Conservation (phyloP, 2,113 vertebrate species). For the Microcebus murinus region DNA sequence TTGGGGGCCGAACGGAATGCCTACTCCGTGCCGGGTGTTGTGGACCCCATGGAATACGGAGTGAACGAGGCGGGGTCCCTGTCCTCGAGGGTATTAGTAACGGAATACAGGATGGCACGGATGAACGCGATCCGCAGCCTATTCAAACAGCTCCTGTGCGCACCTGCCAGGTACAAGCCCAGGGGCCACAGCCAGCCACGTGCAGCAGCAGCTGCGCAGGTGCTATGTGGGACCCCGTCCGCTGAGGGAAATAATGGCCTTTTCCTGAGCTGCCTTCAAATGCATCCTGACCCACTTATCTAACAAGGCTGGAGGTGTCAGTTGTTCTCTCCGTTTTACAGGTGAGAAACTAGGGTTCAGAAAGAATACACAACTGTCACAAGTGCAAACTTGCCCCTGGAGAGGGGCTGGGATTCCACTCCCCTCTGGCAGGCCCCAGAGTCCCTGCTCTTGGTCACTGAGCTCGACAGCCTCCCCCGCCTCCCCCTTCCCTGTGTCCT, state of each 20-base stretch:
- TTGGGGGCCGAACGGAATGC: not conserved
- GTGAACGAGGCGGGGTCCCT: accelerated
- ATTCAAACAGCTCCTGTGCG: too few relatives aligned
- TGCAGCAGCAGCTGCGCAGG: accelerated
- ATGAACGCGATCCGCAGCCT: not conserved
- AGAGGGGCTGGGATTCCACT: not conserved
- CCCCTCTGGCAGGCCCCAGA: too few relatives aligned
- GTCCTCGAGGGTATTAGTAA: accelerated
- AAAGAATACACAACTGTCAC: not conserved
- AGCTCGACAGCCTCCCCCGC: not conserved
- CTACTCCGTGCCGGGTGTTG: accelerated
- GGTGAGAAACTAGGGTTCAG: not conserved
- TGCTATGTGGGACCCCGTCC: accelerated
- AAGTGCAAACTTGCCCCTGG: not conserved
- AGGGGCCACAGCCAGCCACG: not conserved
- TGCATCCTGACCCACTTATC: not conserved
- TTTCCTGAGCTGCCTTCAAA: not conserved
- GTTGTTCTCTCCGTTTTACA: not conserved
- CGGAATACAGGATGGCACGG: accelerated
- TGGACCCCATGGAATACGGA: not conserved
- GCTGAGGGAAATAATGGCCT: too few relatives aligned
- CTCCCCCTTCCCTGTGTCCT: not conserved
- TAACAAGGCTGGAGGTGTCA: not conserved
- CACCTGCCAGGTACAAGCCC: not conserved
- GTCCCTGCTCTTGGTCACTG: not conserved